Percentiles rank a stretch among this genome's conserved stretches.
These are phyloP conservation scores for Shinisaurus crocodilurus DNA, from an alignment of 2,113 vertebrate genomes.

Conservation along the genomic window DNA sequence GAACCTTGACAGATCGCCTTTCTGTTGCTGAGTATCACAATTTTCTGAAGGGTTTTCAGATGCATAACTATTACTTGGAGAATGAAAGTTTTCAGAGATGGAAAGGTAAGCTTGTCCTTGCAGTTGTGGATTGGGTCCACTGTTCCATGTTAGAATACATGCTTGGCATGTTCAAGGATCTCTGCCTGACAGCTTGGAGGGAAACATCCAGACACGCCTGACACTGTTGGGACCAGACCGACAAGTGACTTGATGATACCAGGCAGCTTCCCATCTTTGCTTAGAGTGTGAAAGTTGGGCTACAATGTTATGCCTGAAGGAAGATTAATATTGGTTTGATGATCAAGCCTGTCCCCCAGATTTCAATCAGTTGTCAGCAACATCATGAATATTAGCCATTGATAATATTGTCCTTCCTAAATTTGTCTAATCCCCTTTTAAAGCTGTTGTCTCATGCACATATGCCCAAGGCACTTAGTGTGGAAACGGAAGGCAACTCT, in stretches of 20 bases:
- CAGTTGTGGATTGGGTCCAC: background rate
- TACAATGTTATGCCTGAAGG: too few relatives aligned
- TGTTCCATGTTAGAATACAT: background rate
- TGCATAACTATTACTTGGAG: slow-evolving; percentile 73
- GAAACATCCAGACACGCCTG: background rate
- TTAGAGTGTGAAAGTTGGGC: too few relatives aligned
- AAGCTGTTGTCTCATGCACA: background rate
- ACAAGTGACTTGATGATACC: too few relatives aligned
- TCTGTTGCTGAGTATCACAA: slow-evolving; percentile 74
- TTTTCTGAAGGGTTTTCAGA: slow-evolving; percentile 80
- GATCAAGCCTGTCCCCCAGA: too few relatives aligned
- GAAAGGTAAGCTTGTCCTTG: slow-evolving; percentile 67
- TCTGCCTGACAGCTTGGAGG: background rate
- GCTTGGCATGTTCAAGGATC: background rate
- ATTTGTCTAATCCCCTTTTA: too few relatives aligned
- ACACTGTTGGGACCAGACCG: background rate
- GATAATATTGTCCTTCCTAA: too few relatives aligned
- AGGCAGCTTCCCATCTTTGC: too few relatives aligned
- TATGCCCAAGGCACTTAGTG: background rate
- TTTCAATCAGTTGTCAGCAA: too few relatives aligned
- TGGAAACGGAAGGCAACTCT: background rate
- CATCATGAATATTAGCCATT: too few relatives aligned
- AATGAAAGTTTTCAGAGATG: slow-evolving; percentile 74
- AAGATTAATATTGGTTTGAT: too few relatives aligned
- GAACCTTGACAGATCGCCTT: slow-evolving; percentile 67